Percentiles rank a stretch among this genome's conserved stretches.
Conservation (phyloP, 1,140 invertebrate genomes). For the Trigoniulus corallinus region DNA sequence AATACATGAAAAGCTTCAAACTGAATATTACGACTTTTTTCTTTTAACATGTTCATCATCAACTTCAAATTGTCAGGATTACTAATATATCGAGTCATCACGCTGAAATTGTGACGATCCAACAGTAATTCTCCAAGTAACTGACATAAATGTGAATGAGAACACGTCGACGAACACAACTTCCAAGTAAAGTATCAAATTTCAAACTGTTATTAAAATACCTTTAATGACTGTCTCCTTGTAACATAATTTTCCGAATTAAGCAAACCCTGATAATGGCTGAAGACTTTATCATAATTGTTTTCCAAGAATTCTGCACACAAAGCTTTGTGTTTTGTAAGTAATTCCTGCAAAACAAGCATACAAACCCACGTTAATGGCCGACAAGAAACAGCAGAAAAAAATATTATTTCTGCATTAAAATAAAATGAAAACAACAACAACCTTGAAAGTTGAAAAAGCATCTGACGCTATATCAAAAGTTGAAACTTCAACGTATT, state of each 20-base stretch:
- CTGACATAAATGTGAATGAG: too few relatives aligned
- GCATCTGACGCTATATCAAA: constrained; percentile 99
- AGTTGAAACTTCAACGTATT: constrained; percentile 97
- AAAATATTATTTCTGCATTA: neutral
- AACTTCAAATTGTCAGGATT: constrained; percentile 98
- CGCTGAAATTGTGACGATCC: constrained; percentile 97
- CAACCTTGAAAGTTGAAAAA: constrained; percentile 98
- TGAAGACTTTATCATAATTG: constrained; percentile 98
- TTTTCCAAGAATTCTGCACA: constrained; percentile 96
- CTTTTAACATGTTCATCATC: constrained; percentile 99
- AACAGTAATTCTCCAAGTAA: constrained; percentile 90
- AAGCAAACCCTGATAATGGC: constrained; percentile 86
- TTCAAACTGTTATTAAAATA: too few relatives aligned
- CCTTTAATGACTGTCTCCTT: constrained; percentile 86
- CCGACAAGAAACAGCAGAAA: too few relatives aligned
- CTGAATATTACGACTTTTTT: constrained; percentile 97
- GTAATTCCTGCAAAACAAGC: constrained; percentile 60
- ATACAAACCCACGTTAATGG: too few relatives aligned
- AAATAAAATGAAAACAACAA: constrained; percentile 1
- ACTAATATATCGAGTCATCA: constrained; percentile 97
- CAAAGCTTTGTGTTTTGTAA: constrained; percentile 95
- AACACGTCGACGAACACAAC: too few relatives aligned
- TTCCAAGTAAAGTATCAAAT: too few relatives aligned
- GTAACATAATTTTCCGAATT: constrained; percentile 99
- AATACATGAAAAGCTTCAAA: constrained; percentile 99